Evolutionary conservation across 2,888 invertebrate genomes (phyloP).

Genomic region (Ametastegia equiseti): DNA sequence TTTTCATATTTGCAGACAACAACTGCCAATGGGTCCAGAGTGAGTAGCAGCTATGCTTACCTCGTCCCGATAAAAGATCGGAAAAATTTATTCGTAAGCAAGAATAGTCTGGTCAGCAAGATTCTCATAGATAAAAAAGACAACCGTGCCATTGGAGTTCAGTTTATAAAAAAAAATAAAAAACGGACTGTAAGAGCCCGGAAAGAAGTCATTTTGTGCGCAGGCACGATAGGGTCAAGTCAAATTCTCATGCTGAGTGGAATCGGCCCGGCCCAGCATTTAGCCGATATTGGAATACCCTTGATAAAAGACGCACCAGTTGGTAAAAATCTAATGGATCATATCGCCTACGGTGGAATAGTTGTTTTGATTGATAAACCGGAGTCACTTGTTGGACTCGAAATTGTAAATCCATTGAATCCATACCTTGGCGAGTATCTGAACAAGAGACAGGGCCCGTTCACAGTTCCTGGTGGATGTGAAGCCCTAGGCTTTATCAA

Average conservation of each 20-base stretch:
- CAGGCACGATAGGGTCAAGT: conserved; percentile 87
- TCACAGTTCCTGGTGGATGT: conserved; percentile 82
- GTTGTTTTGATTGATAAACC: conserved; percentile 77
- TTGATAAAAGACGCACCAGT: conserved; percentile 80
- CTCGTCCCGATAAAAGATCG: conserved; percentile 80
- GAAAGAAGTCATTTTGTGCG: conserved; percentile 86
- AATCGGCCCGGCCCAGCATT: conserved; percentile 82
- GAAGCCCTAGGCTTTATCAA: conserved; percentile 83
- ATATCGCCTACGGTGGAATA: conserved; percentile 82
- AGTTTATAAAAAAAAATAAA: conserved; percentile 78
- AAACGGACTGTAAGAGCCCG: conserved; percentile 79
- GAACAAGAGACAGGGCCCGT: conserved; percentile 77
- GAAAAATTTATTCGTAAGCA: conserved; percentile 81
- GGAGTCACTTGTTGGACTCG: conserved; percentile 55
- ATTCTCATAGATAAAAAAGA: conserved; percentile 79
- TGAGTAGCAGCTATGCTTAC: conserved; percentile 84
- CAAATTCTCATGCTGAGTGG: conserved; percentile 90
- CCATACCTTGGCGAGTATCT: conserved; percentile 77
- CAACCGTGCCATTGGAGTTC: conserved; percentile 80
- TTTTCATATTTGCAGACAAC: conserved; percentile 81
- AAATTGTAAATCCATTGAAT: conserved; percentile 52
- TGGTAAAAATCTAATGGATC: conserved; percentile 85
- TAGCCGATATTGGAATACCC: conserved; percentile 78
- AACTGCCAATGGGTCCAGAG: conserved; percentile 82
- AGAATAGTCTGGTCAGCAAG: conserved; percentile 80